Base-by-base conservation (phyloP, 1,140 invertebrate genomes). In the Microplitis mediator region DNA sequence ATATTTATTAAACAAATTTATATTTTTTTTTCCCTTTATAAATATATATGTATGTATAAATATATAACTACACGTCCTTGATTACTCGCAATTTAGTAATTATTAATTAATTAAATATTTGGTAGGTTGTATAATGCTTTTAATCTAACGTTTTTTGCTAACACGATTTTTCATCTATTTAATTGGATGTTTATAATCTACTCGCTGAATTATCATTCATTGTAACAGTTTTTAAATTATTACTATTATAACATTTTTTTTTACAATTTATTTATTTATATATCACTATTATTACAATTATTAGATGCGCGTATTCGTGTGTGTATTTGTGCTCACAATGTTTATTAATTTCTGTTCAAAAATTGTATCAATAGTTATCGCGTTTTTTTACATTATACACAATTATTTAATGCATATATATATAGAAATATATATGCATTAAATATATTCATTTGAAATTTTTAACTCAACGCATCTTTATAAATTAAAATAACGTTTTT, bases 111-210 rank as follows among this genome's bases (percentile, higher is more conserved):
- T 72, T 74, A 75, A 80, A 74, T 83, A 78, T 84, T 78, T 82
- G 76, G 81, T 84, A 86, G 81, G 80, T 85, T 86, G 81, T 84
- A 51, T 83, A 82, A 85, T 78, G 81, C 83, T 84, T 84, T 70
- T 72, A 80, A 32, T 31, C 36, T 76, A 81, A 81, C 79, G 76
- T 45, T 56, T 56, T 56, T 56, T 56, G 81, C 82, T 85, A 86
- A 85, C 81, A 82, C 76, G 65, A 83, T 77, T 78, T 80, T 75
- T 75, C 80, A 73, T 80, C 74, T 74, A 81, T 77, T 81, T 85
- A 77, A 80, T 82, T 84, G 79, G 85, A 81, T 84, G 60, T 62
- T 62, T 36, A 56, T 78, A 74, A 63, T 68, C 79, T 14, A 81
- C 79, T 77, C 79, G 16, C 54, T 70, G 56, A n/a, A 36, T 69